Percentiles rank a stretch among this genome's conserved stretches.
phyloP scores from a whole-genome alignment of 2,113 vertebrate species.

The Actenoides lindsayi region DNA sequence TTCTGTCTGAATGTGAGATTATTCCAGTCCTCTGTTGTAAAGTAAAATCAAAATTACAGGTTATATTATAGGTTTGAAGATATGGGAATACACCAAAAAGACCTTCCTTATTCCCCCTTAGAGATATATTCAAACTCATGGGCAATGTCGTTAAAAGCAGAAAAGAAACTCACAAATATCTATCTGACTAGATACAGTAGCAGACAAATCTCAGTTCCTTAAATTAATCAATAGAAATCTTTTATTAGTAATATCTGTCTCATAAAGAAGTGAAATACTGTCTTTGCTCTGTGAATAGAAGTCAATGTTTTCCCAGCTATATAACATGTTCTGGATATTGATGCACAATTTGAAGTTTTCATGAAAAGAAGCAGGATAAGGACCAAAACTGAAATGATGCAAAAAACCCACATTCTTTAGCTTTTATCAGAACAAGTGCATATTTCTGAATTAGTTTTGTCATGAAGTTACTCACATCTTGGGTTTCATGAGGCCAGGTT shows the following conservation, averaged over 20 bases:
- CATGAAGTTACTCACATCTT: not conserved
- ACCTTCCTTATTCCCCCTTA: not conserved
- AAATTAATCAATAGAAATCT: not conserved
- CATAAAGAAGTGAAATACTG: not conserved
- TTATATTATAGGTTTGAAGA: not conserved
- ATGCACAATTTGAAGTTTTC: not conserved
- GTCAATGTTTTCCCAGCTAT: not conserved
- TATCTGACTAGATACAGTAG: not conserved
- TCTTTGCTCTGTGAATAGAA: not conserved
- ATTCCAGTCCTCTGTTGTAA: not conserved
- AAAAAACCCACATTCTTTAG: not conserved
- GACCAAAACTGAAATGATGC: not conserved
- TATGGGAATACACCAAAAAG: not conserved
- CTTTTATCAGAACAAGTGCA: not conserved
- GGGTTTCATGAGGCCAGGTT: not conserved
- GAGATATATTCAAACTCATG: not conserved
- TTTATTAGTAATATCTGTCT: not conserved
- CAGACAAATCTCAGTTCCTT: not conserved
- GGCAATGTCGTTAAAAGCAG: not conserved
- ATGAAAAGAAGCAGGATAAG: not conserved
- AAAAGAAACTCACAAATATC: not conserved
- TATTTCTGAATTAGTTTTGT: not conserved
- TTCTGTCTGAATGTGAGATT: not conserved
- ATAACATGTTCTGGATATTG: rapidly evolving
- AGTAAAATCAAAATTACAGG: constrained; percentile 19